Evolutionary conservation across 37 sponge, comb jelly and placozoan species (phyloP).

Genomic region (Sycon ciliatum): DNA sequence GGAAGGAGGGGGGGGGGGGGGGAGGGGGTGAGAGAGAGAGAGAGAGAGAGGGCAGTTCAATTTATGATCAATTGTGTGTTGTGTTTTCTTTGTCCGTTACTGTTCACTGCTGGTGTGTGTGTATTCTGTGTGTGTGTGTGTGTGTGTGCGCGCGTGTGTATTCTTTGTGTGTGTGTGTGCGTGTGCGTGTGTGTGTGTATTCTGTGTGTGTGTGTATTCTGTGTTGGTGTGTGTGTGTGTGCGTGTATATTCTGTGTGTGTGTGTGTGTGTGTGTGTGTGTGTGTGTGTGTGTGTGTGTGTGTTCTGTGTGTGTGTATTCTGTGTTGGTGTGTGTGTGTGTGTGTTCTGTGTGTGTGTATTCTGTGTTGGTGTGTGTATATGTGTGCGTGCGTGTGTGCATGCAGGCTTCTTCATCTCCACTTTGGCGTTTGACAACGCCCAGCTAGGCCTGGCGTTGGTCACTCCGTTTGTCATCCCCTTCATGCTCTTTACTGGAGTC

Average conservation of each 20-base stretch:
- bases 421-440: not conserved
- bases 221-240: not conserved
- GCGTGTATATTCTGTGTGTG: not conserved
- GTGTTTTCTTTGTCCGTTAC: not conserved
- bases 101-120: not conserved
- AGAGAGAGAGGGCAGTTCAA: not conserved
- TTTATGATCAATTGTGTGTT: not conserved
- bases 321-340: not conserved
- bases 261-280: conserved; percentile 5
- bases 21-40: not conserved
- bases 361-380: not conserved
- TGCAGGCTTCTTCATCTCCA: not conserved
- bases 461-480: too few relatives aligned
- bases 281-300: conserved; percentile 5
- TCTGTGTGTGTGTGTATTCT: not conserved
- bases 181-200: not conserved
- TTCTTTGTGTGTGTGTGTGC: conserved; percentile 1
- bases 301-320: not conserved
- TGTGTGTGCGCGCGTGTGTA: not conserved
- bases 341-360: not conserved
- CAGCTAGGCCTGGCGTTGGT: too few relatives aligned
- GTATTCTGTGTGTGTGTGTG: not conserved
- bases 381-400: not conserved
- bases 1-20: not conserved
- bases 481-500: too few relatives aligned